phyloP scores from a whole-genome alignment of 2,797 vertebrate species.

The Saxicola maurus region DNA sequence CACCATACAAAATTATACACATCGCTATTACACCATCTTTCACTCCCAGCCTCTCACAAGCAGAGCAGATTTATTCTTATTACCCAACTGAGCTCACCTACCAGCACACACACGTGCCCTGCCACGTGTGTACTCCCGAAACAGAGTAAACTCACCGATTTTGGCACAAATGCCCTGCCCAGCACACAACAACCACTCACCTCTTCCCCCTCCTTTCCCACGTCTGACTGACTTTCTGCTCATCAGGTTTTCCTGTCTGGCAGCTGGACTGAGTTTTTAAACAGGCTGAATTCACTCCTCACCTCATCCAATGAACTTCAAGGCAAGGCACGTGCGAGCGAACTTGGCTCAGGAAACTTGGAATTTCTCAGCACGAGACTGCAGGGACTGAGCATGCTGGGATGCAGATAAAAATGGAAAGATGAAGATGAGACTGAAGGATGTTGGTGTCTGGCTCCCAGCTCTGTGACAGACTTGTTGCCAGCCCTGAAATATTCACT shows the following conservation, averaged over 20 bases:
- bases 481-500: background rate
- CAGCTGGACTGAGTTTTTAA: background rate
- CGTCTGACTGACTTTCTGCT: background rate
- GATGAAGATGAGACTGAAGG: background rate
- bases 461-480: background rate
- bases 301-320: background rate
- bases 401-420: background rate
- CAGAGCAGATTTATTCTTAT: background rate
- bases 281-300: background rate
- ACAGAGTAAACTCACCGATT: background rate
- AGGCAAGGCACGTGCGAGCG: background rate
- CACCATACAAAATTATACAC: background rate
- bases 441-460: background rate
- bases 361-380: background rate
- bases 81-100: background rate
- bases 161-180: background rate
- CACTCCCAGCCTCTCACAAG: background rate
- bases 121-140: rapidly evolving
- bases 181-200: background rate
- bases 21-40: background rate
- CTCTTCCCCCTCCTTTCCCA: slow-evolving; percentile 22
- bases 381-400: background rate
- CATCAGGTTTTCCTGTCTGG: slow-evolving; percentile 27
- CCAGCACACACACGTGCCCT: background rate
- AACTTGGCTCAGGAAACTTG: background rate